Conservation (phyloP, 2,888 invertebrate genomes). For the Catocala fraxini region DNA sequence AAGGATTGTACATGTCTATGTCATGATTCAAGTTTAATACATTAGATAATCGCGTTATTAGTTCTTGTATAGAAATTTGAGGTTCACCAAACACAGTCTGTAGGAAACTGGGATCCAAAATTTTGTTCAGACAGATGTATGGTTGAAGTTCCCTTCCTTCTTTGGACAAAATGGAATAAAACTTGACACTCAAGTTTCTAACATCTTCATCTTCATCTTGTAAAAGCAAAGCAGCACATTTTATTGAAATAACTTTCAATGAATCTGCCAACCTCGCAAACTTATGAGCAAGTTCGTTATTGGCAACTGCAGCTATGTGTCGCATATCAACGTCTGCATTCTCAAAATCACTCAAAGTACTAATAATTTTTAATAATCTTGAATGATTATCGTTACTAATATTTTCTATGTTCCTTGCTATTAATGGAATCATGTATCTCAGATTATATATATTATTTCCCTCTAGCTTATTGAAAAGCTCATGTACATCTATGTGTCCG, state of each 20-base stretch:
- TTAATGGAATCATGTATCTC: constrained; percentile 72
- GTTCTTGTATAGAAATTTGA: constrained; percentile 44
- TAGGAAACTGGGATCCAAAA: constrained; percentile 66
- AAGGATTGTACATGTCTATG: constrained; percentile 80
- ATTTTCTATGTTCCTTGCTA: constrained; percentile 57
- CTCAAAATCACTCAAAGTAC: constrained; percentile 66
- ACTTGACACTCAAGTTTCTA: constrained; percentile 72
- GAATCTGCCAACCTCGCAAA: constrained; percentile 60
- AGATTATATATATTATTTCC: constrained; percentile 57
- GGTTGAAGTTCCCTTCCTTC: constrained; percentile 58
- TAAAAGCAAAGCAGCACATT: constrained; percentile 77
- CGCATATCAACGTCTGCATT: constrained; percentile 74
- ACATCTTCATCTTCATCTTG: constrained; percentile 87
- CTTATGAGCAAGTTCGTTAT: constrained; percentile 70
- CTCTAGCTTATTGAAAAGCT: constrained; percentile 48
- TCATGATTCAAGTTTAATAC: constrained; percentile 51
- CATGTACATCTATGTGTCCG: constrained; percentile 40
- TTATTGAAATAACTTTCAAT: constrained; percentile 69
- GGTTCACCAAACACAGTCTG: constrained; percentile 51
- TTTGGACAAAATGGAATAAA: constrained; percentile 62
- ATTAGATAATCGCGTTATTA: constrained; percentile 59
- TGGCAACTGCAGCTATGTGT: constrained; percentile 71
- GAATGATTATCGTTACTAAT: constrained; percentile 43
- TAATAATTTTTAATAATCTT: constrained; percentile 60
- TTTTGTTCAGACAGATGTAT: constrained; percentile 67